phyloP scores from a whole-genome alignment of 2,797 vertebrate genomes.

The Argya squamiceps region DNA sequence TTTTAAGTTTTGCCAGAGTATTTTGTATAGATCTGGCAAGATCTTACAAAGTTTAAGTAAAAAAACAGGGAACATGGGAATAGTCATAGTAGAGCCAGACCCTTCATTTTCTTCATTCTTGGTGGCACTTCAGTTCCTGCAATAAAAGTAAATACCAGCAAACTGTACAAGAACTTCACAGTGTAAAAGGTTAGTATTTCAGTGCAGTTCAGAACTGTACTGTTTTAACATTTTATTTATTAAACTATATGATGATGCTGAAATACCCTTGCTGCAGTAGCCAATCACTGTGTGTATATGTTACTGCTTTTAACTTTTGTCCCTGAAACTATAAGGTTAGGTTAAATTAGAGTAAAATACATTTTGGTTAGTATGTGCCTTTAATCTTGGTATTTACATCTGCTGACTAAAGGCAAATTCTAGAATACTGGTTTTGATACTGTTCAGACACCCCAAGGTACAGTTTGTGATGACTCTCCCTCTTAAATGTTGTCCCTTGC shows the following conservation, averaged over 20 bases:
- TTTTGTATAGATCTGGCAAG: not conserved
- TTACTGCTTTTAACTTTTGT: not conserved
- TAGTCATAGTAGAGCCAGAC: not conserved
- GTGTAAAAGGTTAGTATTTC: not conserved
- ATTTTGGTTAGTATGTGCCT: not conserved
- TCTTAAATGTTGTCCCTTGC: not conserved
- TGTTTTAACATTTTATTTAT: not conserved
- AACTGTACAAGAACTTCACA: not conserved
- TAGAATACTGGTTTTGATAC: not conserved
- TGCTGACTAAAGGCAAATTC: not conserved
- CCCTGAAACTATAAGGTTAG: not conserved
- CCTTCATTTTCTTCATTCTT: not conserved
- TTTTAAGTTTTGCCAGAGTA: not conserved
- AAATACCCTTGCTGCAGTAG: not conserved
- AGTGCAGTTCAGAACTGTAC: not conserved
- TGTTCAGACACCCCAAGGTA: not conserved
- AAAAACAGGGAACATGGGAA: not conserved
- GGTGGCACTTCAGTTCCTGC: not conserved
- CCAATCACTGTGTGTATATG: not conserved
- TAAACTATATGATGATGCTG: not conserved
- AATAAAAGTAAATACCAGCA: not conserved
- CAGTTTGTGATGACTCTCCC: not conserved
- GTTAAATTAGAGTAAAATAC: not conserved
- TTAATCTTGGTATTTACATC: conserved; percentile 5
- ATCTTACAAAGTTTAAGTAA: not conserved